Evolutionary conservation across 2,888 invertebrate species (phyloP).

Genomic region (Rhaphigaster nebulosa): DNA sequence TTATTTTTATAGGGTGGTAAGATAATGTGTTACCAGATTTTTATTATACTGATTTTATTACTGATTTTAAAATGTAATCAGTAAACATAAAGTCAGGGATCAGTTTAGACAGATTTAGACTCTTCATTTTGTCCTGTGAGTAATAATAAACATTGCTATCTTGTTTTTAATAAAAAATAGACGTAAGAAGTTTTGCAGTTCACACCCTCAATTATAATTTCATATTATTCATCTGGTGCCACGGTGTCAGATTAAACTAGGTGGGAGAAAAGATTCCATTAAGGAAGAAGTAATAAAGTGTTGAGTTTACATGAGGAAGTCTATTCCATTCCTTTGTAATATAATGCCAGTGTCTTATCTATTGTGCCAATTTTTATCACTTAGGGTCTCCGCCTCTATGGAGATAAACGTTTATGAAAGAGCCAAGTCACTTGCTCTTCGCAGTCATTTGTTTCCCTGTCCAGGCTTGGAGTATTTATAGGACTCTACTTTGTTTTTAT

Average conservation of each 20-base stretch:
- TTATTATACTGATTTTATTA: no score
- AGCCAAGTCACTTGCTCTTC: background rate
- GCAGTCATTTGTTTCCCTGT: background rate
- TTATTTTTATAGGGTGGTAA: no score
- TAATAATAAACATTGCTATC: no score
- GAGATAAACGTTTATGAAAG: constrained; percentile 43
- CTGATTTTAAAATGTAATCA: no score
- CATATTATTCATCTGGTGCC: background rate
- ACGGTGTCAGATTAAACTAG: background rate
- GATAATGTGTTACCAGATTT: no score
- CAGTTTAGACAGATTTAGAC: no score
- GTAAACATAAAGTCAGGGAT: no score
- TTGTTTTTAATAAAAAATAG: no score
- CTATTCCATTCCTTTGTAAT: background rate
- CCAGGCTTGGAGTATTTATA: background rate
- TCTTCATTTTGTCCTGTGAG: no score
- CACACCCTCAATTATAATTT: no score
- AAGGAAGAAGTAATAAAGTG: background rate
- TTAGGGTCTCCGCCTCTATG: background rate
- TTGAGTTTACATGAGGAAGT: background rate
- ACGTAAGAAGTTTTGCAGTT: no score
- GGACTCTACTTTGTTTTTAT: background rate
- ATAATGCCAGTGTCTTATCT: background rate
- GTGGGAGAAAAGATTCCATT: background rate
- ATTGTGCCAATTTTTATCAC: constrained; percentile 40